Conservation (phyloP, 2,113 vertebrate genomes). For the Clarias batrachus region DNA sequence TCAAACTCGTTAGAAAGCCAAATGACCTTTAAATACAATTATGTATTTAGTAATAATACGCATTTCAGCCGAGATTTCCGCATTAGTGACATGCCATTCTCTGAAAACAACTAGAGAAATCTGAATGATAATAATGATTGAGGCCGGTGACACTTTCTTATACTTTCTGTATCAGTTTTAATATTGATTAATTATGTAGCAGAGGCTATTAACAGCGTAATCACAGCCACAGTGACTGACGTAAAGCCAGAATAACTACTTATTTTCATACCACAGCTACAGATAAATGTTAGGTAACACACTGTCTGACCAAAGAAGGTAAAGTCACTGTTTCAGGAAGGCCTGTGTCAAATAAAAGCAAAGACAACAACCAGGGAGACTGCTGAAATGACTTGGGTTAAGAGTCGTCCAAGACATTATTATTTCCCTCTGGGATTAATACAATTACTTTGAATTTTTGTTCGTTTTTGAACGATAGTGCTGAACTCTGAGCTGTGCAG, state of each 20-base stretch:
- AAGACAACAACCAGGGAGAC: too few relatives aligned
- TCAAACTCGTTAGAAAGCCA: not conserved
- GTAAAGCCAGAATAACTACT: not conserved
- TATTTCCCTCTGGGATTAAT: too few relatives aligned
- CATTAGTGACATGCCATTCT: not conserved
- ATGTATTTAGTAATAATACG: too few relatives aligned
- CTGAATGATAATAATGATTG: not conserved
- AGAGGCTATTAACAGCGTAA: not conserved
- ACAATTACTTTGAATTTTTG: too few relatives aligned
- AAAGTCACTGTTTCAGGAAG: too few relatives aligned
- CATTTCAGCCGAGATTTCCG: not conserved
- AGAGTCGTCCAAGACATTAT: too few relatives aligned
- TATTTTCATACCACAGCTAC: not conserved
- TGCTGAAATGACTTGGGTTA: too few relatives aligned
- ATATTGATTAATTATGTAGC: not conserved
- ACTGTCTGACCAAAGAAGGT: too few relatives aligned
- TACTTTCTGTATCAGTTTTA: not conserved
- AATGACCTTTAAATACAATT: not conserved
- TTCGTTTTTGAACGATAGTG: too few relatives aligned
- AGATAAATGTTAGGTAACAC: not conserved
- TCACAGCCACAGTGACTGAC: not conserved
- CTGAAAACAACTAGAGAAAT: not conserved
- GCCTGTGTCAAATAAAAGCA: too few relatives aligned
- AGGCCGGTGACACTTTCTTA: not conserved
- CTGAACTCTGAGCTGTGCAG: too few relatives aligned